These are phyloP conservation scores for Fabriciana adippe DNA, from an alignment of 2,888 invertebrate species.

Conservation along the genomic window DNA sequence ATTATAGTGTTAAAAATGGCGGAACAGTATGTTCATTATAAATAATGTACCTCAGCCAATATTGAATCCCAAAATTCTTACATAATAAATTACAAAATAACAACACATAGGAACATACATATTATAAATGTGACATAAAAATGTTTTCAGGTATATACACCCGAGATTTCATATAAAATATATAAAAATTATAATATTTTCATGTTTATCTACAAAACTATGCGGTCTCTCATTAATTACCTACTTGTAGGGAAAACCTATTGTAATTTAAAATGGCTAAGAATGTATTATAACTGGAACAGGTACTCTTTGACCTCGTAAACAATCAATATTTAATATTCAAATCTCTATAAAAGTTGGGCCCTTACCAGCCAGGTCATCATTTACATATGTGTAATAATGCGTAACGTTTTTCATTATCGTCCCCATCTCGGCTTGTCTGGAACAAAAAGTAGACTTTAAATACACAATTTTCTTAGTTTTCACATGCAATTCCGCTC, in stretches of 20 bases:
- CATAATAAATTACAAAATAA: too few species aligned
- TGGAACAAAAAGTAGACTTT: slow-evolving; percentile 23
- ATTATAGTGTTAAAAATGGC: too few species aligned
- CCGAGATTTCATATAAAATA: too few species aligned
- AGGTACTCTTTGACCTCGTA: slow-evolving; percentile 20
- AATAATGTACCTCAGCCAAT: too few species aligned
- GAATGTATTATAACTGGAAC: slow-evolving; percentile 13
- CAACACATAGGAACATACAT: too few species aligned
- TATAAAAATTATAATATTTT: too few species aligned
- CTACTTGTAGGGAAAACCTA: background rate
- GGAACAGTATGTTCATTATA: too few species aligned
- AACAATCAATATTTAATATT: slow-evolving; percentile 18
- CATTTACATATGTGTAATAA: slow-evolving; percentile 67
- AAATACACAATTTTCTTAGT: background rate
- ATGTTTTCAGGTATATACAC: too few species aligned
- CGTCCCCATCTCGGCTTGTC: slow-evolving; percentile 57
- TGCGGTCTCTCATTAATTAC: background rate
- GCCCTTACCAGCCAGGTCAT: slow-evolving; percentile 67
- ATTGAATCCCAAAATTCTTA: too few species aligned
- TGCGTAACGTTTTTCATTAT: slow-evolving; percentile 63
- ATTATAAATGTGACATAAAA: too few species aligned
- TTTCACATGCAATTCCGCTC: too few species aligned
- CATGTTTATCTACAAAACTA: background rate
- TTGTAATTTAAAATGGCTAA: slow-evolving; percentile 10
- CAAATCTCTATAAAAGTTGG: slow-evolving; percentile 13